phyloP scores from a whole-genome alignment of 1,140 invertebrate species.

The Drosophila willistoni region DNA sequence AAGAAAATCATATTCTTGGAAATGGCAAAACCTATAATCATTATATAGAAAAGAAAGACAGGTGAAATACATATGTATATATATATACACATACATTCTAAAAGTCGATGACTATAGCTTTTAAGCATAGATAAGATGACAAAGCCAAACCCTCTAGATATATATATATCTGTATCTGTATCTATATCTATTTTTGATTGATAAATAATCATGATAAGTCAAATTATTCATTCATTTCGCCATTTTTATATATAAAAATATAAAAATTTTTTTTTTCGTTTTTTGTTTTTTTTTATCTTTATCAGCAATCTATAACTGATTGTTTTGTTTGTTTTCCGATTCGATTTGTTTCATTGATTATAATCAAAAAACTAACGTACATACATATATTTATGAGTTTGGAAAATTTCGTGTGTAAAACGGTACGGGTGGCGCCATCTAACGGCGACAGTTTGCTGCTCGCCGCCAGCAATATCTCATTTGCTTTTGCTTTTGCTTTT shows the following conservation, averaged over 20 bases:
- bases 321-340: neutral
- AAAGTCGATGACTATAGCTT: no score
- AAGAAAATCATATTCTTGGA: conserved; percentile 7
- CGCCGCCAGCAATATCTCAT: conserved; percentile 1
- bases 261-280: no score
- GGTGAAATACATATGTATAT: neutral
- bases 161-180: neutral
- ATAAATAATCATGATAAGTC: conserved; percentile 19
- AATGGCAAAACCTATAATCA: neutral
- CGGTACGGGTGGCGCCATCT: conserved; percentile 36
- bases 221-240: conserved; percentile 41
- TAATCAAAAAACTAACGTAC: neutral
- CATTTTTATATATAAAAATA: neutral
- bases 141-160: neutral
- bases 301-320: conserved; percentile 14
- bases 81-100: neutral
- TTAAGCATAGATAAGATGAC: no score
- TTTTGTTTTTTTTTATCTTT: neutral
- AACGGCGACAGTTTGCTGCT: neutral
- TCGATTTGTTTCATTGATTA: neutral
- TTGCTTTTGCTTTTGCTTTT: neutral
- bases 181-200: conserved; percentile 2
- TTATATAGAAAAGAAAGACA: neutral
- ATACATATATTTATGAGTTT: neutral
- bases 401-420: conserved; percentile 22